Base-by-base conservation (phyloP, 2,797 vertebrate species). In the Prunella strophiata region DNA sequence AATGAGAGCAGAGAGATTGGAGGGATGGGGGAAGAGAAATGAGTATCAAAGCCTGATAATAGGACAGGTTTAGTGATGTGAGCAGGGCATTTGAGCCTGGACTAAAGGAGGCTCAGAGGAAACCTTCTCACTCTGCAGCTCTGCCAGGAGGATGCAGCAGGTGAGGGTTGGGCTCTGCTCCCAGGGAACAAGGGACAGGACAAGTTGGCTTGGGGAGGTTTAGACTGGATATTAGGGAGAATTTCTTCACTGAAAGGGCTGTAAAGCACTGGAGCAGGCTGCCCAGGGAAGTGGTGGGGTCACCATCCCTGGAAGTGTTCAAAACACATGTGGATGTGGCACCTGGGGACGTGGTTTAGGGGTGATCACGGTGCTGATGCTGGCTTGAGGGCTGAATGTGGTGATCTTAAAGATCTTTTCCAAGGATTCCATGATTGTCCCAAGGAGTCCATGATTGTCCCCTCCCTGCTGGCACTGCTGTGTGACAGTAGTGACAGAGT, bases 311-410 rank as follows among this genome's bases (percentile, higher is more conserved):
- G 61, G 34, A 34, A 26, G 15, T 13, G 38, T 34, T 32, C 17
- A 47, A 6, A 51, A 30, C 11, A 7, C 1, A 0, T 29, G 27
- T 45, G 66, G 23, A n/a, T 51, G 52, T 73, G 67, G 67, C 59
- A 9, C 45, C 1, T 45, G 38, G 38, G 45, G 59, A 7, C 0
- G 1, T 47, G 68, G 11, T 18, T 59, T 32, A 18, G 47, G 13
- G 48, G 7, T 27, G 61, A 74, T 0, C 77, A 18, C 23, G 23
- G 38, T 6, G 42, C 30, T 55, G 42, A 3, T 61, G 48, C 55
- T 68, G 78, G 17, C 4, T 18, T 80, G 54, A 25, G 47, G 40
- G 47, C 32, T 75, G 62, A 22, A 61, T 54, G 57, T 34, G 34
- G 14, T 54, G 6, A 29, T 8, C 6, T 10, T 16, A 29, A 20